Conservation (phyloP, 2,888 invertebrate species). For the Tupiocoris notatus region DNA sequence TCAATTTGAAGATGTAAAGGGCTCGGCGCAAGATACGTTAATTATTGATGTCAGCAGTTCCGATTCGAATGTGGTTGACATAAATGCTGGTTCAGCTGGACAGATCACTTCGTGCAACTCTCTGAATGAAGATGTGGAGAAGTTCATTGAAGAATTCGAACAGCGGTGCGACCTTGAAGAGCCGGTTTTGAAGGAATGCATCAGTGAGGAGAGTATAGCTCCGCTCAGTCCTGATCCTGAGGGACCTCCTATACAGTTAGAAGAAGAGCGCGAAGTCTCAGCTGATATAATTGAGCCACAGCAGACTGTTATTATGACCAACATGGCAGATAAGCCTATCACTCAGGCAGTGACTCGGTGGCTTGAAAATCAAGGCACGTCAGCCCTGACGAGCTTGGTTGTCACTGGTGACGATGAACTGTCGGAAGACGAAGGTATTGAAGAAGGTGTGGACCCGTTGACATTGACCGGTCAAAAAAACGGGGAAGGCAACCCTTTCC, state of each 20-base stretch:
- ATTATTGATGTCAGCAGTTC: background rate
- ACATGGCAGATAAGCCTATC: slow-evolving; percentile 54
- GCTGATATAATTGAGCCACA: too few relatives aligned
- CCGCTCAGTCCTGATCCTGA: background rate
- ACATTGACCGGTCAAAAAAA: slow-evolving; percentile 52
- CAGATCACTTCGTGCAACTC: too few relatives aligned
- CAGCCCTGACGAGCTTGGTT: slow-evolving; percentile 19
- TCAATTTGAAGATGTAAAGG: background rate
- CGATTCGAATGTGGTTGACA: background rate
- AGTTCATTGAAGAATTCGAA: background rate
- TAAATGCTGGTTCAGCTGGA: background rate
- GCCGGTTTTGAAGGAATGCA: too few relatives aligned
- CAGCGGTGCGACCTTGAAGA: background rate
- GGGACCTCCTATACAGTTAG: too few relatives aligned
- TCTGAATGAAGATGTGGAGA: background rate
- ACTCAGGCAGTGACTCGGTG: slow-evolving; percentile 63
- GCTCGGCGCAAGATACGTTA: background rate
- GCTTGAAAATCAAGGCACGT: slow-evolving; percentile 53
- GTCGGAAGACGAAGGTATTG: slow-evolving; percentile 50
- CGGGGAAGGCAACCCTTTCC: slow-evolving; percentile 53
- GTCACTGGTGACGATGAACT: slow-evolving; percentile 21
- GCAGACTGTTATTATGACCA: too few relatives aligned
- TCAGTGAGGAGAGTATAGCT: background rate
- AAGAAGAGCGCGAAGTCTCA: background rate
- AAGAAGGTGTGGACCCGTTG: slow-evolving; percentile 50